These are phyloP conservation scores for Rhinatrema bivittatum DNA, from an alignment of 2,797 vertebrate genomes.

Conservation along the genomic window DNA sequence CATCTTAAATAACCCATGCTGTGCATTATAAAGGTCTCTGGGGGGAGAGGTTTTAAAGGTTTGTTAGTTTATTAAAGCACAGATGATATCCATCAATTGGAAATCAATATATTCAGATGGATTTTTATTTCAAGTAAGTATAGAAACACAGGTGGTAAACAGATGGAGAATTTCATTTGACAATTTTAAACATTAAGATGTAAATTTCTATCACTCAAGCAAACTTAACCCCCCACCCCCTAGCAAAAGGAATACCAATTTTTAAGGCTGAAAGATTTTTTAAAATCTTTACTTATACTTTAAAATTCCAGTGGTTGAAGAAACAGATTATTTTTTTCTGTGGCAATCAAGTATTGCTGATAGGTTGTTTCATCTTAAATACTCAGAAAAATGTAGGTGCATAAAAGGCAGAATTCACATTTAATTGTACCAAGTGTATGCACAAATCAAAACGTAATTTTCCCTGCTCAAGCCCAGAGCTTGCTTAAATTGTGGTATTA, in stretches of 20 bases:
- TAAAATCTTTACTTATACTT: conserved; percentile 14
- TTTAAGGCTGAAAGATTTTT: conserved; percentile 10
- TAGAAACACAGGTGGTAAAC: conserved; percentile 25
- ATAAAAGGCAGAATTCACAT: too few species aligned
- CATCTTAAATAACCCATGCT: conserved; percentile 31
- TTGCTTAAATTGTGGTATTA: too few species aligned
- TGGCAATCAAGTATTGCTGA: too few species aligned
- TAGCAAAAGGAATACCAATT: conserved; percentile 5
- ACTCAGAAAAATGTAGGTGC: too few species aligned
- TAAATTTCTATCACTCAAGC: conserved; percentile 19
- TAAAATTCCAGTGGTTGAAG: conserved; percentile 21
- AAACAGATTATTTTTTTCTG: conserved; percentile 12
- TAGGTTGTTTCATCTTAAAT: too few species aligned
- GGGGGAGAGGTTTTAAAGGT: conserved; percentile 31
- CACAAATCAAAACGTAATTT: too few species aligned
- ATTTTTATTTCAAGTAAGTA: conserved; percentile 38
- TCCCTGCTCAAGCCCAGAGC: too few species aligned
- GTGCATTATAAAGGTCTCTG: conserved; percentile 30
- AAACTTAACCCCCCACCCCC: too few species aligned
- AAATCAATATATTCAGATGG: conserved; percentile 34
- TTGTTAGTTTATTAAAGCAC: conserved; percentile 27
- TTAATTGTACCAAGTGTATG: too few species aligned
- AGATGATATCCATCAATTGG: conserved; percentile 30
- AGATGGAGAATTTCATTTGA: conserved; percentile 30
- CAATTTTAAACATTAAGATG: conserved; percentile 14